A percentile compares a stretch with the other conserved stretches of the same genome.
Conservation (phyloP, 2,888 invertebrate species). For the Ganaspis brasiliensis region DNA sequence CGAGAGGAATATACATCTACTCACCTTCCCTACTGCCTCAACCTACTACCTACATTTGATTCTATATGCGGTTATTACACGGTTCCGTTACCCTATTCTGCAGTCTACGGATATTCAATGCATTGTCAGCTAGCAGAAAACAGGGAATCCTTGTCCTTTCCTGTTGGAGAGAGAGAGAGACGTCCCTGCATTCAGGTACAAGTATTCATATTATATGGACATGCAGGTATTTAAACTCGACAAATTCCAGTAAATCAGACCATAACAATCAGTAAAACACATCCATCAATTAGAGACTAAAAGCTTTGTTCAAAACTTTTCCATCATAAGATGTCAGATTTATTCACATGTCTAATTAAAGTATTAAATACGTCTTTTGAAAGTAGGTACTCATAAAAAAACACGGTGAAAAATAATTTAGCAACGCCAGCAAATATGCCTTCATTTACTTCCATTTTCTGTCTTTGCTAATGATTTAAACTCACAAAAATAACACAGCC, state of each 20-base stretch:
- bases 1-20: background rate
- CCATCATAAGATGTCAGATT: background rate
- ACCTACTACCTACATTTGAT: slow-evolving; percentile 31
- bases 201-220: background rate
- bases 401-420: too few relatives aligned
- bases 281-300: slow-evolving; percentile 19
- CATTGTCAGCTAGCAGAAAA: slow-evolving; percentile 51
- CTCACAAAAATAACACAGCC: too few relatives aligned
- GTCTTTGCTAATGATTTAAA: too few relatives aligned
- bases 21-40: slow-evolving; percentile 23
- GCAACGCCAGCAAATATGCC: too few relatives aligned
- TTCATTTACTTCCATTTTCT: too few relatives aligned
- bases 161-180: background rate
- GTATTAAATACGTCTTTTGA: too few relatives aligned
- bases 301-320: background rate
- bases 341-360: too few relatives aligned
- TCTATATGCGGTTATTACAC: slow-evolving; percentile 73
- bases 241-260: background rate
- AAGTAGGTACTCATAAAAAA: too few relatives aligned
- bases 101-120: slow-evolving; percentile 57
- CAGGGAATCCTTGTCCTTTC: slow-evolving; percentile 43
- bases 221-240: background rate
- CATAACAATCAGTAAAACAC: background rate
- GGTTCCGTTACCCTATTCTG: slow-evolving; percentile 66
- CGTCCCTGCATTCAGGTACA: background rate